Percentiles rank a stretch among this genome's conserved stretches.
Evolutionary conservation across 2,113 vertebrate genomes (phyloP).

Genomic region (Martes martes): DNA sequence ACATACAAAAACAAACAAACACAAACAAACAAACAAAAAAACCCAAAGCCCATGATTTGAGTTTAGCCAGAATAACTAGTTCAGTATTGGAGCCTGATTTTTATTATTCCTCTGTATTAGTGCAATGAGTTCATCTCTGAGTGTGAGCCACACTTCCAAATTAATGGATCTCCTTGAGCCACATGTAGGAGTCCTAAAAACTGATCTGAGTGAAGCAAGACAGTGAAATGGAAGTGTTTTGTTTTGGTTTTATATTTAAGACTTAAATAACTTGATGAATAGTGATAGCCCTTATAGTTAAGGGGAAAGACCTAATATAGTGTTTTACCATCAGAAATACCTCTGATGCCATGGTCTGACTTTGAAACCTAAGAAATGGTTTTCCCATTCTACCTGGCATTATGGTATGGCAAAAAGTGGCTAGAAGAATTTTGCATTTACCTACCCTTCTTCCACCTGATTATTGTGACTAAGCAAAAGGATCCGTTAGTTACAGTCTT

Average conservation of each 20-base stretch:
- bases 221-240: background rate
- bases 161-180: background rate
- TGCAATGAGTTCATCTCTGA: background rate
- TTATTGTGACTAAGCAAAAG: slow-evolving; percentile 3
- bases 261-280: background rate
- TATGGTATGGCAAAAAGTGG: background rate
- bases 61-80: background rate
- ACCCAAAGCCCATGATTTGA: background rate
- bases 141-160: background rate
- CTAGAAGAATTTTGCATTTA: background rate
- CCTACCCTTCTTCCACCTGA: background rate
- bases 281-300: background rate
- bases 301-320: background rate
- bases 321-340: background rate
- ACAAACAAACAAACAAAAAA: background rate
- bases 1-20: background rate
- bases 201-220: slow-evolving; percentile 17
- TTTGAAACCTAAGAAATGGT: background rate
- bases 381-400: background rate
- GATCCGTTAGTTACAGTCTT: background rate
- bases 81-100: background rate
- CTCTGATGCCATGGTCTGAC: background rate
- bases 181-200: slow-evolving; percentile 16
- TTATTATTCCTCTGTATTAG: slow-evolving; percentile 10
- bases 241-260: background rate